Conservation (phyloP, 2,888 invertebrate genomes). For the Temnothorax unifasciatus region DNA sequence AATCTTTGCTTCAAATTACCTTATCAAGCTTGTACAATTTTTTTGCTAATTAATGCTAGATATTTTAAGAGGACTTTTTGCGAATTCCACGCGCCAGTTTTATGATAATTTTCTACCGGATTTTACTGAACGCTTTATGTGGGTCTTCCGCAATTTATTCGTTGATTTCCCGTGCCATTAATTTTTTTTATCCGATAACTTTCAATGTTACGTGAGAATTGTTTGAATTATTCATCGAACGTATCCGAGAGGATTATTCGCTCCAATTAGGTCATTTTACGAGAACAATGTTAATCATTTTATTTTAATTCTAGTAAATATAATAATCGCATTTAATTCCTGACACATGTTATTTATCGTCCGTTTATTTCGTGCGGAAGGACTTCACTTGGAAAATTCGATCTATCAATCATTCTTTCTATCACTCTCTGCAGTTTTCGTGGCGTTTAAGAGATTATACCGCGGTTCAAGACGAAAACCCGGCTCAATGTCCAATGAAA, state of each 20-base stretch:
- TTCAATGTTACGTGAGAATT: background rate
- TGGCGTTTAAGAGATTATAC: conserved; percentile 18
- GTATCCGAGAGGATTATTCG: background rate
- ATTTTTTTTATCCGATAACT: background rate
- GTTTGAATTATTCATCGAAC: conserved; percentile 25
- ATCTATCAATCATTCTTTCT: conserved; percentile 32
- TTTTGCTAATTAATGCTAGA: conserved; percentile 8
- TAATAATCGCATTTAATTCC: conserved; percentile 37
- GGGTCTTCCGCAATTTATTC: conserved; percentile 15
- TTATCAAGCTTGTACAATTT: background rate
- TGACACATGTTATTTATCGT: conserved; percentile 1
- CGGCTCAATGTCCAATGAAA: conserved; percentile 8
- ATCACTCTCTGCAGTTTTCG: background rate
- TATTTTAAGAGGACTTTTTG: background rate
- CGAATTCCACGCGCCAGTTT: background rate
- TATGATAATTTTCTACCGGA: conserved; percentile 5
- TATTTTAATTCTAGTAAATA: conserved; percentile 19
- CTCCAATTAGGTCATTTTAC: conserved; percentile 13
- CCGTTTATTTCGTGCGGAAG: background rate
- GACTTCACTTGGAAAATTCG: conserved; percentile 2
- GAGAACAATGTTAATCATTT: conserved; percentile 10
- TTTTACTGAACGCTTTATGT: background rate
- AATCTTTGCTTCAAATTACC: conserved; percentile 10
- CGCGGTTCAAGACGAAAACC: conserved; percentile 6
- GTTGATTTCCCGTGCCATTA: conserved; percentile 21